Conservation (phyloP, 1,140 invertebrate species). For the Epicauta chinensis region DNA sequence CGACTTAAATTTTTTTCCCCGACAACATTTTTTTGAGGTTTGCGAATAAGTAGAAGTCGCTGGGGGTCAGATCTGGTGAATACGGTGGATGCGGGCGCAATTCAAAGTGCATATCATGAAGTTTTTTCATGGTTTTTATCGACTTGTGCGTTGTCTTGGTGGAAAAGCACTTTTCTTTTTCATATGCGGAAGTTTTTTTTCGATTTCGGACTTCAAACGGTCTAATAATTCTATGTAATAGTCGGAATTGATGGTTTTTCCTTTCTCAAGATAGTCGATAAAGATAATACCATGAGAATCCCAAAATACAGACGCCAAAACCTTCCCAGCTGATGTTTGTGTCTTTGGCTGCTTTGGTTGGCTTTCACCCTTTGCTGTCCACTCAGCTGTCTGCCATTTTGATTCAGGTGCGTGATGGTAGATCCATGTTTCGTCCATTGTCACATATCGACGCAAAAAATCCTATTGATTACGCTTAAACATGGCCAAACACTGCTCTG, state of each 20-base stretch:
- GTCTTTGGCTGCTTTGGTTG: not conserved
- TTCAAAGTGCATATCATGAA: no score
- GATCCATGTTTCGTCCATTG: not conserved
- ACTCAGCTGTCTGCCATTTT: not conserved
- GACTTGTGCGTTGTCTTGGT: constrained; percentile 39
- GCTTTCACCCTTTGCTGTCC: no score
- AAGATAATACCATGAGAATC: constrained; percentile 34
- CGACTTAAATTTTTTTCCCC: no score
- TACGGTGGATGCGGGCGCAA: no score
- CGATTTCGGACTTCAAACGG: constrained; percentile 23
- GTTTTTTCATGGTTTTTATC: not conserved
- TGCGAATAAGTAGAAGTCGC: no score
- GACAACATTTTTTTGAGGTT: no score
- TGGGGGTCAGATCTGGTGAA: no score
- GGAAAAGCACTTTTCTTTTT: constrained; percentile 30
- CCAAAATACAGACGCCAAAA: constrained; percentile 33
- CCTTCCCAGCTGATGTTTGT: constrained; percentile 27
- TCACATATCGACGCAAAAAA: not conserved
- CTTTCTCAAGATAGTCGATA: constrained; percentile 36
- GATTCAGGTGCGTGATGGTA: not conserved
- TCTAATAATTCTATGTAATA: constrained; percentile 22
- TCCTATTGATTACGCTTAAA: not conserved
- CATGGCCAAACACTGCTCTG: not conserved
- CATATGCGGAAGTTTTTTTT: constrained; percentile 17
- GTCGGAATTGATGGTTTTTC: constrained; percentile 25